Conservation (phyloP, 2,888 invertebrate genomes). For the Drosophila nr. perissopoda region DNA sequence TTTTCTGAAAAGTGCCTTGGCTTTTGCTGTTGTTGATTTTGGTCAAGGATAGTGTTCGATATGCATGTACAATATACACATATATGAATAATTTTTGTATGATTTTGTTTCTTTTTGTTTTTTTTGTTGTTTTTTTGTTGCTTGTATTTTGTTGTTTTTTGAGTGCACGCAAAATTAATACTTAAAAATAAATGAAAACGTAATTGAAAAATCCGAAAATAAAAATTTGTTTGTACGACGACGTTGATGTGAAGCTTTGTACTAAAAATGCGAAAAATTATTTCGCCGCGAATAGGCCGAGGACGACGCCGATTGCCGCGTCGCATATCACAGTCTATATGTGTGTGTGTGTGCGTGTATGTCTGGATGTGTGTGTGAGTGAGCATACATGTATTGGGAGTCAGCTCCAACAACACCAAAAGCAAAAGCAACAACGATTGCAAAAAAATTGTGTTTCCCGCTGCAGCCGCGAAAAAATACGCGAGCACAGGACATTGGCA, state of each 20-base stretch:
- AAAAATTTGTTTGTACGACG: conserved; percentile 83
- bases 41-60: conserved; percentile 51
- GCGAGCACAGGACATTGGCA: conserved; percentile 70
- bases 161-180: conserved; percentile 80
- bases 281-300: conserved; percentile 82
- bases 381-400: conserved; percentile 59
- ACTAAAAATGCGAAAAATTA: conserved; percentile 84
- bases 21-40: conserved; percentile 54
- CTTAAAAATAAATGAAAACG: conserved; percentile 84
- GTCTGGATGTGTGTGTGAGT: conserved; percentile 28
- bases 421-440: conserved; percentile 35
- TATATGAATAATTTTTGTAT: conserved; percentile 58
- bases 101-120: conserved; percentile 52
- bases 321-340: conserved; percentile 40
- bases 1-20: conserved; percentile 39
- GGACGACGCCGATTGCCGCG: conserved; percentile 71
- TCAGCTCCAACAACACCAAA: conserved; percentile 45
- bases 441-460: conserved; percentile 64
- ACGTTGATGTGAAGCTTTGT: conserved; percentile 84
- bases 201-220: conserved; percentile 83
- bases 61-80: conserved; percentile 49
- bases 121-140: conserved; percentile 47
- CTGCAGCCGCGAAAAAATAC: conserved; percentile 79
- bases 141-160: conserved; percentile 67
- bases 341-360: conserved; percentile 24